Evolutionary conservation across 2,797 vertebrate species (phyloP).

Genomic region (Gymnothorax reevesii): DNA sequence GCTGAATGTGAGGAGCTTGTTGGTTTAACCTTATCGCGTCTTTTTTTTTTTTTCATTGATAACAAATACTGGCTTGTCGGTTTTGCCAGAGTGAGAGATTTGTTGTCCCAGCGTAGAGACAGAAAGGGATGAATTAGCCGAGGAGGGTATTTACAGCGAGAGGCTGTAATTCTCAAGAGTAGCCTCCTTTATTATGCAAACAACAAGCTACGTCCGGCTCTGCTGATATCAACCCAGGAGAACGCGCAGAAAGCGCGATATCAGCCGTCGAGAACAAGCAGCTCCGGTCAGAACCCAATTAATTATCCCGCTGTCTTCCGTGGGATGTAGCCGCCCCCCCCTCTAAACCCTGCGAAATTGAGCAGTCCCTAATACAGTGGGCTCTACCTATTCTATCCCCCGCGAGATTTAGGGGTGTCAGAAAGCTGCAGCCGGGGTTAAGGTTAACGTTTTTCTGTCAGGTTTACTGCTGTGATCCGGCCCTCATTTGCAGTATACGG

Average conservation of each 20-base stretch:
- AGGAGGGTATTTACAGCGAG: constrained; percentile 2
- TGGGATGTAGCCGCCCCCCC: neutral
- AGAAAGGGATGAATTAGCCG: neutral
- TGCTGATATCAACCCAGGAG: neutral
- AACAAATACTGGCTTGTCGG: neutral
- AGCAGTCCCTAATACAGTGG: neutral
- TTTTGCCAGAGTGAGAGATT: neutral
- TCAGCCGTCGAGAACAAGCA: constrained; percentile 37
- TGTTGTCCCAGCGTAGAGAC: neutral
- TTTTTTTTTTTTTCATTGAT: neutral
- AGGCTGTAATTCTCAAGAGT: neutral
- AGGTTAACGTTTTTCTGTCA: constrained; percentile 52
- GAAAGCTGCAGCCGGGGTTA: constrained; percentile 34
- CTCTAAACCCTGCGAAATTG: neutral
- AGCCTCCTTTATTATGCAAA: constrained; percentile 7
- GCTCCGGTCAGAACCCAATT: constrained; percentile 34
- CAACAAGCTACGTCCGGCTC: neutral
- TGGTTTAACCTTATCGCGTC: neutral
- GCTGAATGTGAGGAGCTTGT: neutral
- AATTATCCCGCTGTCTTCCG: constrained; percentile 15
- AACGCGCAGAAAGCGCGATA: neutral
- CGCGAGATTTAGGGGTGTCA: neutral
- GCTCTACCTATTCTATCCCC: neutral
- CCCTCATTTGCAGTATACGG: constrained; percentile 54
- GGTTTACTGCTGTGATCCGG: constrained; percentile 59